Conservation (phyloP, 2,888 invertebrate species). For the Agrochola litura region DNA sequence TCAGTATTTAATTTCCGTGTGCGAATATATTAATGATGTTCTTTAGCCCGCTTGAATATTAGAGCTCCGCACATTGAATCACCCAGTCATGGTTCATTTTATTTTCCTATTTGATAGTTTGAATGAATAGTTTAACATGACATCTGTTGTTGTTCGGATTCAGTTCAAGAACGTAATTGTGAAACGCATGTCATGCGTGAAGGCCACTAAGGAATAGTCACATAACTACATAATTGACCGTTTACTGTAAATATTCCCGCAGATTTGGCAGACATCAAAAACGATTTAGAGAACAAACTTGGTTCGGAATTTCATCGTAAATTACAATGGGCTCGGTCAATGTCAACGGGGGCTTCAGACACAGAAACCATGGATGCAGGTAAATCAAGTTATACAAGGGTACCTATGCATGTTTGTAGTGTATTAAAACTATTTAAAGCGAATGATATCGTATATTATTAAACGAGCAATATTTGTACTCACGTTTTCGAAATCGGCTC, state of each 20-base stretch:
- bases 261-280: slow-evolving; percentile 92
- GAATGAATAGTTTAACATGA: slow-evolving; percentile 25
- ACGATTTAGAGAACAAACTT: slow-evolving; percentile 92
- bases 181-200: slow-evolving; percentile 42
- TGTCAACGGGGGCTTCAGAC: slow-evolving; percentile 94
- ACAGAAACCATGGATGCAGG: slow-evolving; percentile 85
- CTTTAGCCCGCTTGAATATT: background rate
- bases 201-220: slow-evolving; percentile 35
- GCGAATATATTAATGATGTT: slow-evolving; percentile 12
- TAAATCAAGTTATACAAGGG: slow-evolving; percentile 46
- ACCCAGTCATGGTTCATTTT: slow-evolving; percentile 22
- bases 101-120: slow-evolving; percentile 23
- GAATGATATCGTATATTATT: background rate
- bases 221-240: slow-evolving; percentile 32
- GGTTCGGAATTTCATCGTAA: slow-evolving; percentile 93
- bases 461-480: too few relatives aligned
- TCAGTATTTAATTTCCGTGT: background rate
- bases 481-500: too few relatives aligned
- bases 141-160: slow-evolving; percentile 24
- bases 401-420: background rate
- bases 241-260: slow-evolving; percentile 60
- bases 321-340: slow-evolving; percentile 92
- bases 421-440: too few relatives aligned
- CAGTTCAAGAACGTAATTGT: slow-evolving; percentile 32
- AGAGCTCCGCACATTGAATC: background rate